Conservation (phyloP, 2,113 vertebrate genomes). For the Podarcis muralis region DNA sequence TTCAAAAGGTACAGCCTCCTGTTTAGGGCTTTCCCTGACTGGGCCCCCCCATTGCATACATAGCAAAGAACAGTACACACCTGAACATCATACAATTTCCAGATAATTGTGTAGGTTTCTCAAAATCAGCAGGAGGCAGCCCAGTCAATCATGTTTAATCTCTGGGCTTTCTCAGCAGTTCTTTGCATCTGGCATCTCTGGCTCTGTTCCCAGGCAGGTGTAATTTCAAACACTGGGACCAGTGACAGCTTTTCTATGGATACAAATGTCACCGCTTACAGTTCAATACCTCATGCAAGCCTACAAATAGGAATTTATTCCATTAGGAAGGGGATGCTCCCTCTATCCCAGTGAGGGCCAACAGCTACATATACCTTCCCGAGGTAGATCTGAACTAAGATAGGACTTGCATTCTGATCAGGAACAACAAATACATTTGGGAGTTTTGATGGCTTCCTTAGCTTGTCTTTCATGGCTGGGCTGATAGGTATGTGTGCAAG, state of each 20-base stretch:
- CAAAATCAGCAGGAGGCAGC: slow-evolving; percentile 28
- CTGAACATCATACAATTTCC: slow-evolving; percentile 14
- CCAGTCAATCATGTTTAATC: background rate
- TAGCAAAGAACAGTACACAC: slow-evolving; percentile 18
- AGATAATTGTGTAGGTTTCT: slow-evolving; percentile 3
- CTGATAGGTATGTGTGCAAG: background rate
- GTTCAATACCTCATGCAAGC: slow-evolving; percentile 27
- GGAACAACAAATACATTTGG: background rate
- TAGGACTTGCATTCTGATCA: background rate
- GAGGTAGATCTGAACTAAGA: slow-evolving; percentile 10
- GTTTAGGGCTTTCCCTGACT: slow-evolving; percentile 22
- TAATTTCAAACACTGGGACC: slow-evolving; percentile 27
- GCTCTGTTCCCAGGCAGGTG: slow-evolving; percentile 19
- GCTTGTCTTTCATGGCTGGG: background rate
- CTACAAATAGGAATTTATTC: slow-evolving; percentile 17
- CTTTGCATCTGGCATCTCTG: slow-evolving; percentile 31
- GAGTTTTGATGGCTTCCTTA: background rate
- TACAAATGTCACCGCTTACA: slow-evolving; percentile 20
- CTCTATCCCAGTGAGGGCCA: background rate
- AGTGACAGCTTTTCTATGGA: slow-evolving; percentile 36
- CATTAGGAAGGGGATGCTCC: background rate
- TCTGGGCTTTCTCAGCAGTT: slow-evolving; percentile 5
- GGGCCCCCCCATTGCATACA: background rate
- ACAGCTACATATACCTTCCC: background rate
- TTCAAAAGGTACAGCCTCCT: slow-evolving; percentile 34